A percentile compares a stretch with the other conserved stretches of the same genome.
Conservation (phyloP, 2,797 vertebrate species). For the Lepus oiostolus region DNA sequence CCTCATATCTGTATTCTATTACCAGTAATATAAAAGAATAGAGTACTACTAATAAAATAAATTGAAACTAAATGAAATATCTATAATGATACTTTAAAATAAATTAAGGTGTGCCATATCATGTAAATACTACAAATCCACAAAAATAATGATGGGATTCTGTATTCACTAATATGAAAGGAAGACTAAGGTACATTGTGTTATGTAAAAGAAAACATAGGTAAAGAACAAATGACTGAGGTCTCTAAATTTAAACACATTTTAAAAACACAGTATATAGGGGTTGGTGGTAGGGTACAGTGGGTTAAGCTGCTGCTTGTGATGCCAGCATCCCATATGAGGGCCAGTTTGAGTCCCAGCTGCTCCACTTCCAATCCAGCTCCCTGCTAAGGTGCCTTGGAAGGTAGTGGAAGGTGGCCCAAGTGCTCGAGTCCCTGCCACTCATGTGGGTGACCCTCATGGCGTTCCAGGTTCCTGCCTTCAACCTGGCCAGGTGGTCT, state of each 20-base stretch:
- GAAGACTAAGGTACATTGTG: slow-evolving; percentile 5
- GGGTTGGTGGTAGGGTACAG: no score
- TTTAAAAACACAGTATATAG: not conserved
- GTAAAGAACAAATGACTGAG: not conserved
- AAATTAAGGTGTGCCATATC: not conserved
- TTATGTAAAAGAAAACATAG: slow-evolving; percentile 44
- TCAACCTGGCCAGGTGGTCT: no score
- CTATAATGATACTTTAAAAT: not conserved
- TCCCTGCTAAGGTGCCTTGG: no score
- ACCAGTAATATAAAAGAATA: slow-evolving; percentile 7
- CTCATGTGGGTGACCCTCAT: no score
- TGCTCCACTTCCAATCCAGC: no score
- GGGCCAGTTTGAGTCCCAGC: no score
- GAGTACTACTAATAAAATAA: slow-evolving; percentile 39
- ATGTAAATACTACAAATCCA: slow-evolving; percentile 29
- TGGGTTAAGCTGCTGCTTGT: no score
- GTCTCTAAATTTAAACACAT: not conserved
- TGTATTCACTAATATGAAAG: slow-evolving; percentile 48
- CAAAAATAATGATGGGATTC: slow-evolving; percentile 42
- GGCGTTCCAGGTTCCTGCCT: no score
- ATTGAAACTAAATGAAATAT: slow-evolving; percentile 47
- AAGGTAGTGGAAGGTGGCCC: no score
- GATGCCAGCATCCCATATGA: no score
- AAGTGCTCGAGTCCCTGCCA: no score
- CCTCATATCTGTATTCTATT: slow-evolving; percentile 41